Evolutionary conservation across 1,140 invertebrate genomes (phyloP).

Genomic region (Drosophila sturtevanti): DNA sequence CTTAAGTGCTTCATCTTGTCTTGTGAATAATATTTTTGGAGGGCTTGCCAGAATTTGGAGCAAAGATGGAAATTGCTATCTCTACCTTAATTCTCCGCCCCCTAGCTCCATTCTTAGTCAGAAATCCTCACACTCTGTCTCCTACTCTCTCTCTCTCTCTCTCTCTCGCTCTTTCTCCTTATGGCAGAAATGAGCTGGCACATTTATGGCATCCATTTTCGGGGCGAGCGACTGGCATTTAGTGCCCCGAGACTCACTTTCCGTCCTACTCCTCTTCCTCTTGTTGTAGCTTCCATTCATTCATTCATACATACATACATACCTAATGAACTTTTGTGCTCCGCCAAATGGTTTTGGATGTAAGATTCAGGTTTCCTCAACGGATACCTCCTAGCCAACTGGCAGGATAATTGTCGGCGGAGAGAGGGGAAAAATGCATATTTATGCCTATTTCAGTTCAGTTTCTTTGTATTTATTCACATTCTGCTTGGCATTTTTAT

Average conservation of each 20-base stretch:
- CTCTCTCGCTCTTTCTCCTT: background rate
- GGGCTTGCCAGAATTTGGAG: conserved; percentile 44
- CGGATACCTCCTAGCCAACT: background rate
- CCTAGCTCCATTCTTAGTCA: background rate
- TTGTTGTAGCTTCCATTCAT: conserved; percentile 21
- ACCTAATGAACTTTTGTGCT: conserved; percentile 69
- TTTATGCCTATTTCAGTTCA: conserved; percentile 41
- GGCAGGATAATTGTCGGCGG: background rate
- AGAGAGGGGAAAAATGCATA: conserved; percentile 37
- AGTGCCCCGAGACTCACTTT: conserved; percentile 28
- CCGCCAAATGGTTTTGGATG: conserved; percentile 27
- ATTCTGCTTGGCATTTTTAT: conserved; percentile 45
- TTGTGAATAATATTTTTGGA: conserved; percentile 64
- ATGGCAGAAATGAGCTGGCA: conserved; percentile 68
- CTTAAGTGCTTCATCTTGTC: conserved; percentile 79
- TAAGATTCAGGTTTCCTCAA: conserved; percentile 37
- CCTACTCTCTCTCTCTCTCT: too few relatives aligned
- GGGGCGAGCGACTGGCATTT: conserved; percentile 61
- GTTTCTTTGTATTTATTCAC: conserved; percentile 25
- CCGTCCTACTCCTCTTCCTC: conserved; percentile 1
- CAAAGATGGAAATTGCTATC: conserved; percentile 39
- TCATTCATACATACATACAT: conserved; percentile 53
- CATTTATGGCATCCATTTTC: conserved; percentile 77
- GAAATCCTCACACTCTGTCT: too few relatives aligned
- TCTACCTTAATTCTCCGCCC: conserved; percentile 41